Percentiles rank a stretch among this genome's conserved stretches.
Evolutionary conservation across 1,140 invertebrate species (phyloP).

Genomic region (Eurosta solidaginis): DNA sequence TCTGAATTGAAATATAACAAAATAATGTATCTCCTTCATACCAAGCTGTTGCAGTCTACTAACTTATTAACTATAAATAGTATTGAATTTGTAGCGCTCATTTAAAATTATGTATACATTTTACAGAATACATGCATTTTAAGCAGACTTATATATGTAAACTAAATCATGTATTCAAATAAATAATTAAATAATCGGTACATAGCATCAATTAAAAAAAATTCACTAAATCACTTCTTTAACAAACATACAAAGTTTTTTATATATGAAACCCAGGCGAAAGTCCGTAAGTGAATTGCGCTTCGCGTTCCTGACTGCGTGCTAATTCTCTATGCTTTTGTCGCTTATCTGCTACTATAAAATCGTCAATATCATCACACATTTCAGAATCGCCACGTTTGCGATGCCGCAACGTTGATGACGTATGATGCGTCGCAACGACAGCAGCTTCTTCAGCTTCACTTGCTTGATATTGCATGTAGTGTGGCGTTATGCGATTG

Average conservation of each 20-base stretch:
- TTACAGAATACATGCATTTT: no score
- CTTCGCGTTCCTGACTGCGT: conserved; percentile 46
- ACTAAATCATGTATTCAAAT: no score
- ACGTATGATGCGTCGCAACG: conserved; percentile 27
- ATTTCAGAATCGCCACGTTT: conserved; percentile 57
- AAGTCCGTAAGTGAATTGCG: conserved; percentile 45
- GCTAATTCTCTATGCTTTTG: conserved; percentile 45
- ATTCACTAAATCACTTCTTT: not conserved
- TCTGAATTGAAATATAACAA: no score
- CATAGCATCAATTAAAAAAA: not conserved
- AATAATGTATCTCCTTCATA: no score
- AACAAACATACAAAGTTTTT: not conserved
- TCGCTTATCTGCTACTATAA: conserved; percentile 52
- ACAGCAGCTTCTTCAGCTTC: conserved; percentile 41
- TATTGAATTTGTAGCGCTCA: no score
- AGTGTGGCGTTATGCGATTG: conserved; percentile 57
- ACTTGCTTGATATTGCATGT: conserved; percentile 59
- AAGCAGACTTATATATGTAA: no score
- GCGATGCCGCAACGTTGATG: conserved; percentile 47
- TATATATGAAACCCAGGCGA: conserved; percentile 46
- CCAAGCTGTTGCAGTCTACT: no score
- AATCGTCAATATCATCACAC: conserved; percentile 52
- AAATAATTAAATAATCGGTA: no score
- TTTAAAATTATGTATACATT: no score
- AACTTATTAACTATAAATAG: no score